These are phyloP conservation scores for Patiria pectinifera DNA, from an alignment of 53 echinoderm and acorn worm species.

Conservation along the genomic window DNA sequence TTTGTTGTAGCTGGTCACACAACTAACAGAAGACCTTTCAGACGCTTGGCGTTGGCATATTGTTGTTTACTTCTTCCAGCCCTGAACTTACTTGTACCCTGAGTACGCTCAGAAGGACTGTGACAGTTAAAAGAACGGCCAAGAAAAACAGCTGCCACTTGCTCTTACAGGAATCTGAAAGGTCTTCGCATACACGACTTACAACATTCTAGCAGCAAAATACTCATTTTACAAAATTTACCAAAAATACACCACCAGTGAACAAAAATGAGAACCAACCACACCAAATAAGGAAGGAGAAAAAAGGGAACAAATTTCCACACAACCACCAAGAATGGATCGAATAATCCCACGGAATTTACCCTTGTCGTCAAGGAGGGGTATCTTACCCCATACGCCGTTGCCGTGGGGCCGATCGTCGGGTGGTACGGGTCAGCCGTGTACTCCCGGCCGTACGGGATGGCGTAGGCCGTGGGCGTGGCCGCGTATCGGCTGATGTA, in stretches of 20 bases:
- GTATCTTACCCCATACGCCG: slow-evolving; percentile 99
- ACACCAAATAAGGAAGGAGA: slow-evolving; percentile 63
- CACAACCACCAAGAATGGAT: slow-evolving; percentile 80
- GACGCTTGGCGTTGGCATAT: neutral
- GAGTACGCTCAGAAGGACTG: neutral
- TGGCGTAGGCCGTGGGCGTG: slow-evolving; percentile 94
- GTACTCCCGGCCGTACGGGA: slow-evolving; percentile 97
- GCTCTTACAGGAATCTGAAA: neutral
- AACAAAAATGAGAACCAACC: slow-evolving; percentile 53
- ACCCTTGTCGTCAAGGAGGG: slow-evolving; percentile 93
- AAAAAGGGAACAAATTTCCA: slow-evolving; percentile 51
- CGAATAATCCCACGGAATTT: slow-evolving; percentile 77
- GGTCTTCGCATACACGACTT: neutral
- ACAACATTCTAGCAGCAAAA: slow-evolving; percentile 25
- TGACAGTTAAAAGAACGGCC: no score
- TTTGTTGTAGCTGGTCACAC: neutral
- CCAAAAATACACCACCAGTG: slow-evolving; percentile 38
- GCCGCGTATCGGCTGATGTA: slow-evolving; percentile 98
- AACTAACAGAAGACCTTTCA: neutral
- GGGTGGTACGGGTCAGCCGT: slow-evolving; percentile 96
- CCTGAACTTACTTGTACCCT: no score
- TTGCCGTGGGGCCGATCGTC: slow-evolving; percentile 87
- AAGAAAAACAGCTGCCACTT: neutral
- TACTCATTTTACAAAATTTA: slow-evolving; percentile 20
- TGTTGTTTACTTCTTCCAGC: neutral